Base-by-base conservation (phyloP, 2,888 invertebrate genomes). In the Tachystola acroxantha region DNA sequence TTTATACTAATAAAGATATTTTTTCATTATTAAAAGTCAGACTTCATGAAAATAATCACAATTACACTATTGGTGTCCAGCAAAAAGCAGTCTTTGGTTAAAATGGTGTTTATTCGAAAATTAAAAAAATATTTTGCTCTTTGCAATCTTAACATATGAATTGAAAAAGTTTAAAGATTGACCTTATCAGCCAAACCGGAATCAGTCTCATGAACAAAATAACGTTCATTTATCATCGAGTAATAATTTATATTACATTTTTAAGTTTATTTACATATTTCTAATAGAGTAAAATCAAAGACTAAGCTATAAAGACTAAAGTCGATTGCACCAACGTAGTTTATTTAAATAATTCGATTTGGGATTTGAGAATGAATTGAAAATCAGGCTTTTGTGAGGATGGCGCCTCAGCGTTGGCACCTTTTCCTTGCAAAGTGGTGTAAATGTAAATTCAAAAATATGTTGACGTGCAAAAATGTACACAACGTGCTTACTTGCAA, bases 161-260 rank as follows among this genome's bases (percentile, higher is more conserved):
- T 31, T 31, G 3, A 16, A 16, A 16, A 16, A 12, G 28, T n/a
- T n/a, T n/a, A n/a, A n/a, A n/a, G n/a, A n/a, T n/a, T n/a, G n/a
- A n/a, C n/a, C n/a, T n/a, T n/a, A n/a, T n/a, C n/a, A n/a, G n/a
- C n/a, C n/a, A n/a, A n/a, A n/a, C n/a, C n/a, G n/a, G 58, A 28
- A 62, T 77, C 77, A 77, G 77, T 78, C 77, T 71, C 66, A 46
- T 52, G 64, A 68, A 72, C 66, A 53, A 48, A 46, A 42, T 43
- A 11, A 44, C 51, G 58, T 62, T 63, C 64, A 57, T 56, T 56
- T 55, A 56, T 60, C 50, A 61, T 61, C 47, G 53, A 57, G 46
- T 48, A 57, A 57, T 44, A 57, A 64, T 66, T 64, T 69, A 67
- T 31, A 38, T 36, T 36, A 39, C n/a, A 35, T 45, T 39, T 60